phyloP scores from a whole-genome alignment of 2,888 invertebrate genomes.

The Petrolisthes manimaculis region DNA sequence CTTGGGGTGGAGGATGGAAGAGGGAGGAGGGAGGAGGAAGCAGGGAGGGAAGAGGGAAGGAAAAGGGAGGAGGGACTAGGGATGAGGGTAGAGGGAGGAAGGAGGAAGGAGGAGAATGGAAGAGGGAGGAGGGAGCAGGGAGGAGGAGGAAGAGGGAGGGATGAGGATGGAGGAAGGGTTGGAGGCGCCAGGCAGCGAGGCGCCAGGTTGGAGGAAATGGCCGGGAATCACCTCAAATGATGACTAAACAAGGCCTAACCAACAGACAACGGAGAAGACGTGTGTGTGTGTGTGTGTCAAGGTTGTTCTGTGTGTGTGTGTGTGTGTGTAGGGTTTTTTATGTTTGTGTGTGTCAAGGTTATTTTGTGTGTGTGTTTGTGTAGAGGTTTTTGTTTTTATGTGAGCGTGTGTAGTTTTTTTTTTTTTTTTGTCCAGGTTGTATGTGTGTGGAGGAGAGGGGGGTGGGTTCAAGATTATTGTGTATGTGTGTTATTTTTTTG shows the following conservation, averaged over 20 bases:
- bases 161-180: neutral
- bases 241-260: neutral
- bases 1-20: neutral
- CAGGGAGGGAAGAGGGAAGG: neutral
- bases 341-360: too few relatives aligned
- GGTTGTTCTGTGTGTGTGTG: too few relatives aligned
- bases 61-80: neutral
- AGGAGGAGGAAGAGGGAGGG: neutral
- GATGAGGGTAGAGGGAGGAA: neutral
- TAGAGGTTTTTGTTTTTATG: too few relatives aligned
- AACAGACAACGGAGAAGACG: neutral
- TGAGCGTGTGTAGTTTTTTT: too few relatives aligned
- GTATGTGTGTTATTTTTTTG: too few relatives aligned
- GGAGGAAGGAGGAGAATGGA: too few relatives aligned
- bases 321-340: too few relatives aligned
- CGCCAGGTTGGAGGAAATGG: neutral
- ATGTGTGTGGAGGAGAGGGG: too few relatives aligned
- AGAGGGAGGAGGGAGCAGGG: too few relatives aligned
- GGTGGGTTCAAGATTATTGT: too few relatives aligned
- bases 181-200: neutral
- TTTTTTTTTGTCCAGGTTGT: too few relatives aligned
- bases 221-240: neutral
- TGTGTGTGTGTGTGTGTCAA: neutral
- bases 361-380: too few relatives aligned
- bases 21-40: neutral